Percentiles rank a stretch among this genome's conserved stretches.
phyloP scores from a whole-genome alignment of 2,888 invertebrate species.

The Coenonympha glycerion region DNA sequence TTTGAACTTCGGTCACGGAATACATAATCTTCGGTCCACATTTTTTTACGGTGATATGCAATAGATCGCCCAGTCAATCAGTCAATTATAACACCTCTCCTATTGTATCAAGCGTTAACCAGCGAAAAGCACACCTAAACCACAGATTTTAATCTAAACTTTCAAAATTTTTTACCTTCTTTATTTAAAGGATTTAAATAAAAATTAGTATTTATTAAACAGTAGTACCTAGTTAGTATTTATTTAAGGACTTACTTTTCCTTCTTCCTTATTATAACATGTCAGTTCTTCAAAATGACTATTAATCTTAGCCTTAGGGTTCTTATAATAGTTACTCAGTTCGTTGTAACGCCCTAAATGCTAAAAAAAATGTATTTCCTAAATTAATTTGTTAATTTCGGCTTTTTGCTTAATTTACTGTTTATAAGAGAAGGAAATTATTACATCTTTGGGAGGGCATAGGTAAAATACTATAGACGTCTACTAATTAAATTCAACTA shows the following conservation, averaged over 20 bases:
- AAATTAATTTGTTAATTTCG: too few species aligned
- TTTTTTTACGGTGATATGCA: not conserved
- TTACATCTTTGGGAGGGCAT: too few species aligned
- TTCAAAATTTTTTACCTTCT: too few species aligned
- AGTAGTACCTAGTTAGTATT: not conserved
- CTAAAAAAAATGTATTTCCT: conserved; percentile 31
- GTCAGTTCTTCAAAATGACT: conserved; percentile 63
- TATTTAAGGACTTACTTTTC: conserved; percentile 42
- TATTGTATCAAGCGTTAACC: not conserved
- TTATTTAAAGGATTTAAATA: too few species aligned
- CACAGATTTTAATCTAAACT: too few species aligned
- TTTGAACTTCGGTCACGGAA: not conserved
- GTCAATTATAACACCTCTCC: not conserved
- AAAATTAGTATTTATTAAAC: too few species aligned
- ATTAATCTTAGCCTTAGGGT: conserved; percentile 50
- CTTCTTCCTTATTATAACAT: conserved; percentile 46
- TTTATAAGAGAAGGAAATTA: too few species aligned
- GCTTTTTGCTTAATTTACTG: too few species aligned
- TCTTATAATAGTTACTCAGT: conserved; percentile 50
- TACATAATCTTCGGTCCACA: too few species aligned
- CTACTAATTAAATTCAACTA: too few species aligned
- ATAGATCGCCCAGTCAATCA: not conserved
- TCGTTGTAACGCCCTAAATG: conserved; percentile 62
- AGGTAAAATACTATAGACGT: too few species aligned
- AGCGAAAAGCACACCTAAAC: too few species aligned